These are phyloP conservation scores for Ascaphus truei DNA, from an alignment of 2,113 vertebrate genomes.

Conservation along the genomic window DNA sequence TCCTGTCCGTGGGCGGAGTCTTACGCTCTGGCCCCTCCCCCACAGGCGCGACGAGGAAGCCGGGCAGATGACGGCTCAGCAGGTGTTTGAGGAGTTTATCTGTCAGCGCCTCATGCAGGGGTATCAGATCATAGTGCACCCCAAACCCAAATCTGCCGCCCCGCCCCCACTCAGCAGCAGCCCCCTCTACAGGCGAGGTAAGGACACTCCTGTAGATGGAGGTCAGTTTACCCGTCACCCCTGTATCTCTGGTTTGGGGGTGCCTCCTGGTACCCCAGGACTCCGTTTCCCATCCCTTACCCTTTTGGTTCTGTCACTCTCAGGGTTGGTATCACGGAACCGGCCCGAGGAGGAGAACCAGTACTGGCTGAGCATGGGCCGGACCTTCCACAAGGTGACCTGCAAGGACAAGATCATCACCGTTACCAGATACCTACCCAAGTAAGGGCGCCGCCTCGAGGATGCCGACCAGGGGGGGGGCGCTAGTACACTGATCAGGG, in stretches of 20 bases:
- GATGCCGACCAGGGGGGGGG: too few species aligned
- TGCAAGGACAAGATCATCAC: constrained; percentile 97
- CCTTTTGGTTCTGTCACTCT: not conserved
- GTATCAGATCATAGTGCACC: constrained; percentile 91
- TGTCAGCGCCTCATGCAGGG: constrained; percentile 98
- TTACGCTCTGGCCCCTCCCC: too few species aligned
- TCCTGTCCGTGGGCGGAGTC: too few species aligned
- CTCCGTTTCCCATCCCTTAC: not conserved
- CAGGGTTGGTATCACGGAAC: constrained; percentile 87
- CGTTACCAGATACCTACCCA: constrained; percentile 93
- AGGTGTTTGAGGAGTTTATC: constrained; percentile 97
- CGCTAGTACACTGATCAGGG: too few species aligned
- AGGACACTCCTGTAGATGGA: too few species aligned
- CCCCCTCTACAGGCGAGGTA: constrained; percentile 89
- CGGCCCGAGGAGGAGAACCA: constrained; percentile 84
- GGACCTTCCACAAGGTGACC: constrained; percentile 94
- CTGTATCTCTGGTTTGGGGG: not conserved
- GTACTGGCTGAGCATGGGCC: constrained; percentile 97
- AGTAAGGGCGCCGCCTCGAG: constrained; percentile 79
- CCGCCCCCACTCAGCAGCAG: constrained; percentile 90
- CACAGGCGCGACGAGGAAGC: constrained; percentile 88
- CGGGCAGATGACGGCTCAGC: constrained; percentile 83
- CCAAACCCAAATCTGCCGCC: constrained; percentile 60
- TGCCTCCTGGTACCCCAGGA: not conserved
- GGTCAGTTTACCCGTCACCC: too few species aligned